These are phyloP conservation scores for Drosophila acutilabella DNA, from an alignment of 2,888 invertebrate genomes.

Conservation along the genomic window DNA sequence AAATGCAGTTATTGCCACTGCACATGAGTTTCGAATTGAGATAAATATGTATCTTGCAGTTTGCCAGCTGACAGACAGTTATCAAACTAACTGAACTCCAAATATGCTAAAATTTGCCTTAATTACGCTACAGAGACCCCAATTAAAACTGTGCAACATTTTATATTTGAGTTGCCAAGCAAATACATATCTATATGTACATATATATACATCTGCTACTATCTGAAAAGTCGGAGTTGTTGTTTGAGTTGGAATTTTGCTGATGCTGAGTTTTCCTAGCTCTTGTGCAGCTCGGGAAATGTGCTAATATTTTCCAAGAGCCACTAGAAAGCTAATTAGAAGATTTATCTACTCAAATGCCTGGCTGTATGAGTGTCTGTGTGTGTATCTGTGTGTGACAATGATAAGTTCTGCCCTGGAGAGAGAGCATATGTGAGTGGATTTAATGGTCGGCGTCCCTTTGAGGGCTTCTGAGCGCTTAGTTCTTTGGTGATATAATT, in stretches of 20 bases:
- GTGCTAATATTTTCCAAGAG: slow-evolving; percentile 63
- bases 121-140: slow-evolving; percentile 43
- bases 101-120: slow-evolving; percentile 42
- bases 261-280: slow-evolving; percentile 32
- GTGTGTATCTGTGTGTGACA: slow-evolving; percentile 4
- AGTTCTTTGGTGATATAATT: slow-evolving; percentile 18
- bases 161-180: slow-evolving; percentile 37
- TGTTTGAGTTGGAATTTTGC: slow-evolving; percentile 35
- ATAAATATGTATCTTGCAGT: slow-evolving; percentile 1
- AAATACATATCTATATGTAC: neutral
- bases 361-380: slow-evolving; percentile 17
- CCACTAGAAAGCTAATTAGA: slow-evolving; percentile 73
- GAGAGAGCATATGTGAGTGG: slow-evolving; percentile 37
- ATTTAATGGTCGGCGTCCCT: slow-evolving; percentile 23
- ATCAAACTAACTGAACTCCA: slow-evolving; percentile 33
- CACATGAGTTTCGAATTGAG: slow-evolving; percentile 10
- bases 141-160: slow-evolving; percentile 56
- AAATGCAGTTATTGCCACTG: slow-evolving; percentile 23
- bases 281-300: slow-evolving; percentile 42
- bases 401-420: slow-evolving; percentile 40
- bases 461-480: slow-evolving; percentile 42
- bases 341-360: slow-evolving; percentile 31
- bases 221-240: neutral
- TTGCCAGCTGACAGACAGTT: slow-evolving; percentile 12
- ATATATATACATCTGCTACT: neutral